Conservation (phyloP, 2,113 vertebrate genomes). For the Vidua chalybeata region DNA sequence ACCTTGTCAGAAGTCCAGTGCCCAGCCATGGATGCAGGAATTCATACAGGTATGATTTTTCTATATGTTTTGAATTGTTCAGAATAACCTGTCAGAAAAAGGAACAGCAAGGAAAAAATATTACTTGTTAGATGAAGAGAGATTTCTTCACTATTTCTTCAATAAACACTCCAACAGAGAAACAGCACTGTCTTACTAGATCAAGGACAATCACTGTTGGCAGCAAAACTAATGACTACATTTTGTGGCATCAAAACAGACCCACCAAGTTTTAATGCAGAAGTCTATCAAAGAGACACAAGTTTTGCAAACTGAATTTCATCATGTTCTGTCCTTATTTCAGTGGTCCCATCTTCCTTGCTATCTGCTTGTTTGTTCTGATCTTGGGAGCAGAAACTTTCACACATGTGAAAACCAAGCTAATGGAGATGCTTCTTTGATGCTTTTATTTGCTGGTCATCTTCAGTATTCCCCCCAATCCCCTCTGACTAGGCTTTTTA, state of each 20-base stretch:
- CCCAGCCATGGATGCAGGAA: constrained; percentile 96
- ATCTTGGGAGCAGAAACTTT: background rate
- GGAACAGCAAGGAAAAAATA: background rate
- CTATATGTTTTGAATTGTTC: constrained; percentile 83
- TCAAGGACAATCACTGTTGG: background rate
- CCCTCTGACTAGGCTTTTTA: background rate
- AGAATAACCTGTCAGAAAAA: constrained; percentile 78
- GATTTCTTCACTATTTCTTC: background rate
- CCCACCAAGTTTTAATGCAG: background rate
- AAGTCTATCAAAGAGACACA: background rate
- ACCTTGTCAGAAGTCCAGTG: constrained; percentile 91
- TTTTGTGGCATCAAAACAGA: background rate
- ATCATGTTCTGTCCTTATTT: background rate
- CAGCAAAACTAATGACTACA: background rate
- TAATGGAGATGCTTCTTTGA: background rate
- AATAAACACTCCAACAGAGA: background rate
- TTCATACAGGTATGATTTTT: constrained; percentile 82
- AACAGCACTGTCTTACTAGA: background rate
- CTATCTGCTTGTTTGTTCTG: background rate
- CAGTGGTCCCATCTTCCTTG: background rate
- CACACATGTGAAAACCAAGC: background rate
- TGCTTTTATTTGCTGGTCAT: background rate
- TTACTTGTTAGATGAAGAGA: background rate
- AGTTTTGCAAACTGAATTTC: background rate
- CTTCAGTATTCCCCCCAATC: background rate